A percentile compares a stretch with the other conserved stretches of the same genome.
Evolutionary conservation across 2,113 vertebrate genomes (phyloP).

Genomic region (Silurus asotus): DNA sequence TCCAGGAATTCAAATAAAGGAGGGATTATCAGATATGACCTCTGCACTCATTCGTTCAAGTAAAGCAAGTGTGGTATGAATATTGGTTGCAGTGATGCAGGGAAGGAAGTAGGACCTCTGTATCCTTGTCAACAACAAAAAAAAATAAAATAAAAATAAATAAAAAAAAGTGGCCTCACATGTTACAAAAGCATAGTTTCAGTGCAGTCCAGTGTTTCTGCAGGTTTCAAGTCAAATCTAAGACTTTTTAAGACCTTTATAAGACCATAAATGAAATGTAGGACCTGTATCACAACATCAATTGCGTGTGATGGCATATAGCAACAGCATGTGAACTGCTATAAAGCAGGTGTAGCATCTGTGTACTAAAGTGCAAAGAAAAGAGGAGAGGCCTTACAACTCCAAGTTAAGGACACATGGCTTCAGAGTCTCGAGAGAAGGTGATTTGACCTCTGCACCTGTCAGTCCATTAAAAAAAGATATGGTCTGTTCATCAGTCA

Average conservation of each 20-base stretch:
- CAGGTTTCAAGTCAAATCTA: no score
- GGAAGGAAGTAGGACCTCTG: not conserved
- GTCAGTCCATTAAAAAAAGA: no score
- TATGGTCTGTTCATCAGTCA: no score
- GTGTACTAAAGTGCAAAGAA: not conserved
- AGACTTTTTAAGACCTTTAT: no score
- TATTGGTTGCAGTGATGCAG: not conserved
- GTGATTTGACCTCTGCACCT: not conserved
- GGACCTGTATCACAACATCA: no score
- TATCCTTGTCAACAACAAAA: no score
- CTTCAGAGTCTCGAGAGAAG: not conserved
- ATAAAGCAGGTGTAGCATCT: not conserved
- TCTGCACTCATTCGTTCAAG: not conserved
- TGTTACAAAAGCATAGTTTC: not conserved
- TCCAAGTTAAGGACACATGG: not conserved
- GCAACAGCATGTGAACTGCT: no score
- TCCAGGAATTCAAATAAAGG: not conserved
- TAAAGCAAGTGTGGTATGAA: not conserved
- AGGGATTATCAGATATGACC: not conserved
- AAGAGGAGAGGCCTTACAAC: not conserved
- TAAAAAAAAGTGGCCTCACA: not conserved
- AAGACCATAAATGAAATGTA: no score
- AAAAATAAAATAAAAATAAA: no score
- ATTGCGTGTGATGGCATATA: no score
- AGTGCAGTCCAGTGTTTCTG: no score